These are phyloP conservation scores for Tachina fera DNA, from an alignment of 2,888 invertebrate species.

Conservation along the genomic window DNA sequence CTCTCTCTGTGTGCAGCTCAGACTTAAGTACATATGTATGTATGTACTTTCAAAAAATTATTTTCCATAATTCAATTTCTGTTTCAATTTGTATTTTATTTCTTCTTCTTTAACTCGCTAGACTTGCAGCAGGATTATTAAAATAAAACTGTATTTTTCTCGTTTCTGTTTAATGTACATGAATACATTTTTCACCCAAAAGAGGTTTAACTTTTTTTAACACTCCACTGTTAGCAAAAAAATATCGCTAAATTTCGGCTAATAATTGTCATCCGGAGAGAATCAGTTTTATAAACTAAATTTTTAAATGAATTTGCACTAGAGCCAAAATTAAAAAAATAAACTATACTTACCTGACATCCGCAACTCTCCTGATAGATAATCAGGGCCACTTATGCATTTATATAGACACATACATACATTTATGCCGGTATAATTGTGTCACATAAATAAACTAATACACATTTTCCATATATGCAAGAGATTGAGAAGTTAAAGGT, in stretches of 20 bases:
- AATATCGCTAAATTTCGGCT: conserved; percentile 76
- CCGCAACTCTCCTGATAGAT: conserved; percentile 32
- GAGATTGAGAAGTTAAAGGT: conserved; percentile 22
- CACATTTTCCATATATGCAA: background rate
- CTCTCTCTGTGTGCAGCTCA: too few species aligned
- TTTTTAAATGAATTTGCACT: conserved; percentile 75
- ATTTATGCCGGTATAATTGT: background rate
- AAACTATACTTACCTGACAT: conserved; percentile 40
- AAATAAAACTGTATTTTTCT: conserved; percentile 37
- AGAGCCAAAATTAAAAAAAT: conserved; percentile 71
- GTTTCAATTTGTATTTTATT: background rate
- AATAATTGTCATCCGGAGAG: conserved; percentile 80
- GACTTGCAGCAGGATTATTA: conserved; percentile 6
- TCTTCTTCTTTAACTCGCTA: background rate
- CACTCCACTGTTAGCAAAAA: conserved; percentile 50
- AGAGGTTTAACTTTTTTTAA: conserved; percentile 24
- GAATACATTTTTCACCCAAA: background rate
- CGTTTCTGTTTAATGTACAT: background rate
- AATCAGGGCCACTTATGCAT: background rate
- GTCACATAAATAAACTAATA: background rate
- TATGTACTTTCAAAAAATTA: background rate
- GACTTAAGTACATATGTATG: too few species aligned
- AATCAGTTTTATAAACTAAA: conserved; percentile 77
- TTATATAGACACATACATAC: background rate
- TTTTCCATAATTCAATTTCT: conserved; percentile 11